phyloP scores from a whole-genome alignment of 2,888 invertebrate species.

The Sacculina carcini region DNA sequence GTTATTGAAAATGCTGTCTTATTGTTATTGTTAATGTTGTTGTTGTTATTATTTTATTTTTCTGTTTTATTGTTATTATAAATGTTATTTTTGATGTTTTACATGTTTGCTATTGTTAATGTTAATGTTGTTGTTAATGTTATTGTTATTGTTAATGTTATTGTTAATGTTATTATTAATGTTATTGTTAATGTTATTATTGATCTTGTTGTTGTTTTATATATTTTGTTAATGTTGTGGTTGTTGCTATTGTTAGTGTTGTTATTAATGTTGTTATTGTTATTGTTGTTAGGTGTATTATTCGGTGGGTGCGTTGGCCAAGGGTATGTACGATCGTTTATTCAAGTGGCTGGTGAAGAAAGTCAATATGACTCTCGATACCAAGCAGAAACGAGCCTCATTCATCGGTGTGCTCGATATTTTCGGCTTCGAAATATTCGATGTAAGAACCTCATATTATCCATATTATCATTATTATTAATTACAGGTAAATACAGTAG shows the following conservation, averaged over 20 bases:
- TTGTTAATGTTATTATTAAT: background rate
- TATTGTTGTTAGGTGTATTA: slow-evolving; percentile 16
- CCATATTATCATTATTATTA: background rate
- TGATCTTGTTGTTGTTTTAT: background rate
- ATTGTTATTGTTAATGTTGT: no score
- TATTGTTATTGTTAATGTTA: background rate
- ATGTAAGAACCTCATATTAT: slow-evolving; percentile 15
- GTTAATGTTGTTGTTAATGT: background rate
- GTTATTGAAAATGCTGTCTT: no score
- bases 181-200: background rate
- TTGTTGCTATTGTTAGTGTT: background rate
- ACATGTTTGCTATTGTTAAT: no score
- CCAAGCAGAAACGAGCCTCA: slow-evolving; percentile 24
- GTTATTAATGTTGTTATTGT: background rate
- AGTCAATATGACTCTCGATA: slow-evolving; percentile 28
- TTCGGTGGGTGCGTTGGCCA: slow-evolving; percentile 18
- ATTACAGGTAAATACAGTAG: no score
- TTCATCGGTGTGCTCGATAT: slow-evolving; percentile 32
- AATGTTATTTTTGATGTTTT: no score
- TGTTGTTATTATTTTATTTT: no score
- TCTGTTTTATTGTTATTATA: no score
- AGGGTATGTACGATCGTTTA: slow-evolving; percentile 18
- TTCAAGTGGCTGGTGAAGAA: slow-evolving; percentile 26
- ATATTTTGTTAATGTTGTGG: background rate
- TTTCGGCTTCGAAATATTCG: slow-evolving; percentile 32